phyloP scores from a whole-genome alignment of 2,888 invertebrate species.

The Smittia aterrima region DNA sequence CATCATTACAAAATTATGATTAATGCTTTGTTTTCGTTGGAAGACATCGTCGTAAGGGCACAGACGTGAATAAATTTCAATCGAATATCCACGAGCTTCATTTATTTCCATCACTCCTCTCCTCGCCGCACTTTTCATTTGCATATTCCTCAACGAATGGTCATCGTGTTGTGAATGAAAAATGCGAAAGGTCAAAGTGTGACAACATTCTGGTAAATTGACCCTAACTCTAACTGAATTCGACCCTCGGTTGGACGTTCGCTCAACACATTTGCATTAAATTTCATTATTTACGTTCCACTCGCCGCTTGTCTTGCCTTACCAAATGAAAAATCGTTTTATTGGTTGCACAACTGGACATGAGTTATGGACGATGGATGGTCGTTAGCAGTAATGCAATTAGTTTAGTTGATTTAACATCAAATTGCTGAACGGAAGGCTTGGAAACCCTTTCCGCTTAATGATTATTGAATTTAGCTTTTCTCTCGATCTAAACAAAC shows the following conservation, averaged over 20 bases:
- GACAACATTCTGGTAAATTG: constrained; percentile 37
- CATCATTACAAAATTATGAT: neutral
- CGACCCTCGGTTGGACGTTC: constrained; percentile 9
- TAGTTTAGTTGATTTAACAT: constrained; percentile 28
- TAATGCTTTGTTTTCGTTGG: neutral
- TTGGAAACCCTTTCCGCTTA: neutral
- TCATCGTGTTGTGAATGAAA: neutral
- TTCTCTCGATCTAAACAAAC: too few species aligned
- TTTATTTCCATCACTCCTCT: constrained; percentile 28
- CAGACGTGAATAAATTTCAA: constrained; percentile 29
- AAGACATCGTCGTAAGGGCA: neutral
- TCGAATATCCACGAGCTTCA: neutral
- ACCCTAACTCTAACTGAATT: constrained; percentile 13
- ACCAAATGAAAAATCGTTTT: constrained; percentile 24
- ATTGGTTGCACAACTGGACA: constrained; percentile 32
- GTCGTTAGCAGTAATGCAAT: constrained; percentile 34
- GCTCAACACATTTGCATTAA: constrained; percentile 39
- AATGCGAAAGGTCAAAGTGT: constrained; percentile 37
- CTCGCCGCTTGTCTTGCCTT: constrained; percentile 18
- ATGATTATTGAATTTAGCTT: neutral
- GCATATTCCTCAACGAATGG: constrained; percentile 29
- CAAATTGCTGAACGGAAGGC: constrained; percentile 17
- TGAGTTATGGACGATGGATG: constrained; percentile 32
- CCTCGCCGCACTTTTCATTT: neutral
- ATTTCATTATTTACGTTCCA: constrained; percentile 22